These are phyloP conservation scores for Botrylloides violaceus DNA, from an alignment of 23 tunicate genomes.

Conservation along the genomic window DNA sequence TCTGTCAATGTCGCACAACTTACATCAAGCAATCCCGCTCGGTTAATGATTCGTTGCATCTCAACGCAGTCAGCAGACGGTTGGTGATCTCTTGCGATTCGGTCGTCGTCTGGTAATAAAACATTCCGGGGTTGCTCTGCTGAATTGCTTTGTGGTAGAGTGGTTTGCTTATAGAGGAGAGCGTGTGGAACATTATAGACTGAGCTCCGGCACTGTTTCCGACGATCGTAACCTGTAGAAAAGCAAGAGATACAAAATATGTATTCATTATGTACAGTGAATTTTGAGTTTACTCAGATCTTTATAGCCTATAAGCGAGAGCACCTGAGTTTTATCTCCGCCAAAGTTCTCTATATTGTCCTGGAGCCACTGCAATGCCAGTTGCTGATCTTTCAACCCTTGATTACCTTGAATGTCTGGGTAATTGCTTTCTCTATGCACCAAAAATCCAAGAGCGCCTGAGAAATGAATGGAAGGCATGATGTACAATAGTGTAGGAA, in stretches of 20 bases:
- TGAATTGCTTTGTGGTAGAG: constrained; percentile 39
- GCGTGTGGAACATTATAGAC: constrained; percentile 57
- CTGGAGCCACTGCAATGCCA: constrained; percentile 49
- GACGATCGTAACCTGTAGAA: constrained; percentile 54
- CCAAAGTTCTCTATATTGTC: constrained; percentile 46
- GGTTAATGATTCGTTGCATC: not conserved
- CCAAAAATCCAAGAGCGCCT: constrained; percentile 48
- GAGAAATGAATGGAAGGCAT: not conserved
- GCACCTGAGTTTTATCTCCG: constrained; percentile 46
- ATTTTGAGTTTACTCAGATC: no score
- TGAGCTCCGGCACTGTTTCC: constrained; percentile 86
- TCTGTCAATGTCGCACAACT: constrained; percentile 1
- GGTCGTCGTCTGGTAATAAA: constrained; percentile 3
- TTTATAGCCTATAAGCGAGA: no score
- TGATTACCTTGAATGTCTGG: constrained; percentile 20
- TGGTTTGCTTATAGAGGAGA: constrained; percentile 48
- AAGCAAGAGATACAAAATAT: no score
- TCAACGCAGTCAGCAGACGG: not conserved
- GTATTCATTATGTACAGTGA: no score
- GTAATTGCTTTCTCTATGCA: not conserved
- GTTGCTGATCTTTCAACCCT: constrained; percentile 53
- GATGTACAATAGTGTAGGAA: no score
- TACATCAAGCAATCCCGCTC: constrained; percentile 16
- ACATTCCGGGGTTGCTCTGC: constrained; percentile 37
- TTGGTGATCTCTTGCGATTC: not conserved